phyloP scores from a whole-genome alignment of 92 coral and sea anemone genomes.

The Porites lobata region DNA sequence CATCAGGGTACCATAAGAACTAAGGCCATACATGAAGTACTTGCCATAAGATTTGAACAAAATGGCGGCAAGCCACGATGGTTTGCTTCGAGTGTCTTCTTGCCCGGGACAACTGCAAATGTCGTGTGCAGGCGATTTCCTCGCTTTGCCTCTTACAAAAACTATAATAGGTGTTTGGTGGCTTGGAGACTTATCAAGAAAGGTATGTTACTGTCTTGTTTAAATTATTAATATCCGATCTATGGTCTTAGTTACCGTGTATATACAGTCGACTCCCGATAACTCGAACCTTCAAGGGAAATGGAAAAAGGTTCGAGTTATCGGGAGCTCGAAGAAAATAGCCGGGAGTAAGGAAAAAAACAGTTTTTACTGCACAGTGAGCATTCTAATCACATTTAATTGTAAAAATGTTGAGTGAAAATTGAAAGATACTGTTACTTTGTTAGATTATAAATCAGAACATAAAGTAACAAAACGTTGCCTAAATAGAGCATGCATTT shows the following conservation, averaged over 20 bases:
- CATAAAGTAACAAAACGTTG: no score
- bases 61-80: slow-evolving; percentile 94
- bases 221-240: not conserved
- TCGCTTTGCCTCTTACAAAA: slow-evolving; percentile 83
- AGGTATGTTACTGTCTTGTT: slow-evolving; percentile 46
- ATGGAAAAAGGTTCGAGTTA: no score
- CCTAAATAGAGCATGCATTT: no score
- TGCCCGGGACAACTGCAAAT: slow-evolving; percentile 72
- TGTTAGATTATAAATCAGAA: no score
- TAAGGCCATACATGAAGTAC: not conserved
- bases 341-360: no score
- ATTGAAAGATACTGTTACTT: no score
- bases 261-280: no score
- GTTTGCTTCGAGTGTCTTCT: slow-evolving; percentile 69
- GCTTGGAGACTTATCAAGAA: slow-evolving; percentile 73
- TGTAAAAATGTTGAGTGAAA: no score
- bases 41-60: slow-evolving; percentile 61
- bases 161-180: slow-evolving; percentile 82
- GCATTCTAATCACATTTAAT: no score
- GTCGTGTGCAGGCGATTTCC: slow-evolving; percentile 67
- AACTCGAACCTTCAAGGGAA: no score
- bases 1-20: not conserved
- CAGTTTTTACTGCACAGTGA: no score
- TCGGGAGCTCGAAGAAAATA: no score
- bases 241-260: not conserved